A percentile compares a stretch with the other conserved stretches of the same genome.
phyloP scores from a whole-genome alignment of 2,113 vertebrate species.

The Taxidea taxus region DNA sequence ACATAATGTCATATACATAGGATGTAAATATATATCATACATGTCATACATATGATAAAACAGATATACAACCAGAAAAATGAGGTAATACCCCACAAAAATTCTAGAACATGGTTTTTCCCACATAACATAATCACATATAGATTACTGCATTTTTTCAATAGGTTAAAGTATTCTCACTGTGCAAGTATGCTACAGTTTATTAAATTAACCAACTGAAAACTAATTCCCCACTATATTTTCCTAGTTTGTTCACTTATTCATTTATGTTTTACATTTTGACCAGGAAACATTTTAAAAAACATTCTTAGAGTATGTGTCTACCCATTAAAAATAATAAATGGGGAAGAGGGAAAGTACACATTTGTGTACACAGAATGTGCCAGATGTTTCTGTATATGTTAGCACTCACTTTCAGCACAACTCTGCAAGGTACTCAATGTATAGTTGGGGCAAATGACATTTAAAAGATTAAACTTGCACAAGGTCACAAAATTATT shows the following conservation, averaged over 20 bases:
- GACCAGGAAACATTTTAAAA: background rate
- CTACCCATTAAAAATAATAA: background rate
- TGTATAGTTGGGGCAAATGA: background rate
- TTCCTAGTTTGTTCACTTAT: background rate
- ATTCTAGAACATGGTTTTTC: background rate
- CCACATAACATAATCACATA: background rate
- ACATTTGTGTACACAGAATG: background rate
- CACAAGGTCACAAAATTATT: slow-evolving; percentile 21
- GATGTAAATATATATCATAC: background rate
- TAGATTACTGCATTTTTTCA: background rate
- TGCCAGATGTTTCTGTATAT: background rate
- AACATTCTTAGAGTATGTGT: background rate
- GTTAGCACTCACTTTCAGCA: background rate
- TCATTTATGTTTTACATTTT: slow-evolving; percentile 12
- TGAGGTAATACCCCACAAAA: background rate
- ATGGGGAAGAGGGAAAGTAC: background rate
- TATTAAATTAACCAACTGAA: background rate
- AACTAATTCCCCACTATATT: background rate
- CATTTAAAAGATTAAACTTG: slow-evolving; percentile 11
- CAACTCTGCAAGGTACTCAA: background rate
- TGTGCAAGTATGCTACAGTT: background rate
- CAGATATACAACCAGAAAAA: background rate
- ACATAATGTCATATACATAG: background rate
- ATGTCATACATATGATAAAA: background rate
- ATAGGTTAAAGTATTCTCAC: background rate